These are phyloP conservation scores for Macaca nemestrina DNA, from an alignment of 2,113 vertebrate species.

Conservation along the genomic window DNA sequence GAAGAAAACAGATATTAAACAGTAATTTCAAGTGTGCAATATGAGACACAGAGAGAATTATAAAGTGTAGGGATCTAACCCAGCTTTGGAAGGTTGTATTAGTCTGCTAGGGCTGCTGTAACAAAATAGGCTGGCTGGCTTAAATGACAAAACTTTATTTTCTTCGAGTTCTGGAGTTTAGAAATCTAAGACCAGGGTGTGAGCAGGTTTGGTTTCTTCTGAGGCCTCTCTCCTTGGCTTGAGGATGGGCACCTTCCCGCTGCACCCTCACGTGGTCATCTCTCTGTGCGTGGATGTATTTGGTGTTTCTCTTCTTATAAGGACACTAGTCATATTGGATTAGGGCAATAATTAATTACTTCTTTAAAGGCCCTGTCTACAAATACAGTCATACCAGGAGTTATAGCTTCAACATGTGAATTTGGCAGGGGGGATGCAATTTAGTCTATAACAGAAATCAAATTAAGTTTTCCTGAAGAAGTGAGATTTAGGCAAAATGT, in stretches of 20 bases:
- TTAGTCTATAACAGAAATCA: neutral
- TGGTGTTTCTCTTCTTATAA: neutral
- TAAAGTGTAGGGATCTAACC: neutral
- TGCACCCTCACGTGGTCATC: neutral
- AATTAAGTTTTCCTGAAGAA: neutral
- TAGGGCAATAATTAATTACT: neutral
- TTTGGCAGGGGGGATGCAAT: no score
- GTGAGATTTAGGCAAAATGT: neutral
- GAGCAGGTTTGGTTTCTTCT: neutral
- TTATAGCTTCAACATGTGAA: neutral
- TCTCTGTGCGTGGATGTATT: neutral
- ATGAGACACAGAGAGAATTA: neutral
- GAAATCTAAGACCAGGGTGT: neutral
- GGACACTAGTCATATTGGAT: neutral
- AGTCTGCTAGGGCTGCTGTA: neutral
- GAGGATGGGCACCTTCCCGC: neutral
- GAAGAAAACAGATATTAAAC: neutral
- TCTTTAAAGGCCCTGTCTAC: neutral
- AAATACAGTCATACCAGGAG: neutral
- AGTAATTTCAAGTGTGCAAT: neutral
- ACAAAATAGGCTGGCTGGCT: neutral
- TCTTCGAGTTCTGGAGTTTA: neutral
- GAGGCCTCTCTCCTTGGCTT: neutral
- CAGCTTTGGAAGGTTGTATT: neutral
- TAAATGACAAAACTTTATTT: neutral